These are phyloP conservation scores for Dendroctonus ponderosae DNA, from an alignment of 1,140 invertebrate genomes.

Conservation along the genomic window DNA sequence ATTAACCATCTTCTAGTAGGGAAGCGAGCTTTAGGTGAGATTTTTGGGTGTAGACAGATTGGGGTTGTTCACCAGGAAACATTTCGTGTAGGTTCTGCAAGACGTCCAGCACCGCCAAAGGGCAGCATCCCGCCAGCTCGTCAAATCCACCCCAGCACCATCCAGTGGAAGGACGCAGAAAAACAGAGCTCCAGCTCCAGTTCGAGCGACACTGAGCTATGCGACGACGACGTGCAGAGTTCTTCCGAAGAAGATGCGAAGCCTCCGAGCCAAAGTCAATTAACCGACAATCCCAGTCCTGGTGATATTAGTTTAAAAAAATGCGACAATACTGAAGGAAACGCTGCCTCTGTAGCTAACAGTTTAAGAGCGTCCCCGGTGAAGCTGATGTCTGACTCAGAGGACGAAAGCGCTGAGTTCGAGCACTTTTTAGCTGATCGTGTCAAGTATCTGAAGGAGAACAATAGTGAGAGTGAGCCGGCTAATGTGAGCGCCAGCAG, in stretches of 20 bases:
- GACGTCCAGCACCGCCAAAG: slow-evolving; percentile 65
- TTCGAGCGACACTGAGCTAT: slow-evolving; percentile 78
- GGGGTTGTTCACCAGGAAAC: not conserved
- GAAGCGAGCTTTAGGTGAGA: slow-evolving; percentile 71
- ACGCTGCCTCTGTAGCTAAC: slow-evolving; percentile 4
- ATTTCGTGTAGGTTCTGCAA: slow-evolving; percentile 53
- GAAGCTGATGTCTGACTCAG: slow-evolving; percentile 30
- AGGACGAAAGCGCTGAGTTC: slow-evolving; percentile 47
- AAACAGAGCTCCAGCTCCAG: slow-evolving; percentile 55
- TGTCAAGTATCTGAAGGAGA: slow-evolving; percentile 40
- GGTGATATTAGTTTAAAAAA: slow-evolving; percentile 43
- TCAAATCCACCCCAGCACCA: slow-evolving; percentile 38
- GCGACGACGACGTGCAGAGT: slow-evolving; percentile 66
- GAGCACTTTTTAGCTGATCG: slow-evolving; percentile 49
- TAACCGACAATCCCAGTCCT: slow-evolving; percentile 37
- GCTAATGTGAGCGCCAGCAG: slow-evolving; percentile 22
- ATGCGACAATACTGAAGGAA: slow-evolving; percentile 39
- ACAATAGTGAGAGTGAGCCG: slow-evolving; percentile 1
- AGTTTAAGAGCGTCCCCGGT: slow-evolving; percentile 24
- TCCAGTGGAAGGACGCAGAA: slow-evolving; percentile 71
- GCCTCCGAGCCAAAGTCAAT: slow-evolving; percentile 23
- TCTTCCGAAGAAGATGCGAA: slow-evolving; percentile 57
- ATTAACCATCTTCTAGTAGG: slow-evolving; percentile 83
- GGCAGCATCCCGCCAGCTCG: slow-evolving; percentile 49
- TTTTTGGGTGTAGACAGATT: not conserved